A percentile compares a stretch with the other conserved stretches of the same genome.
Conservation (phyloP, 2,797 vertebrate genomes). For the Cryptoblepharus egeriae region DNA sequence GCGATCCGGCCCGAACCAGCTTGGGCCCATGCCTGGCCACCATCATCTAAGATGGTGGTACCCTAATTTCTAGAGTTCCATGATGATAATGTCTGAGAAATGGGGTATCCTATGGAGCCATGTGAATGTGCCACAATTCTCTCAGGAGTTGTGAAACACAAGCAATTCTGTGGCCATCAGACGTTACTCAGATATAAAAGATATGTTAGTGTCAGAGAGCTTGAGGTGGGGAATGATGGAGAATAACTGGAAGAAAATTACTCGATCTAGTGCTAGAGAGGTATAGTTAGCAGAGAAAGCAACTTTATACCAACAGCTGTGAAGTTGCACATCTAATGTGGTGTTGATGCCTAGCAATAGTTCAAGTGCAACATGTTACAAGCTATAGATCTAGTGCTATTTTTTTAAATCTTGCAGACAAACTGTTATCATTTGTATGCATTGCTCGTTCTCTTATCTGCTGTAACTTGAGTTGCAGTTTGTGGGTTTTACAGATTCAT, state of each 20-base stretch:
- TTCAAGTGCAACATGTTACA: conserved; percentile 30
- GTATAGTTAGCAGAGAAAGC: conserved; percentile 6
- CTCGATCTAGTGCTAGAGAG: not conserved
- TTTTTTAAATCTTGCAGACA: conserved; percentile 31
- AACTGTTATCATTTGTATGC: conserved; percentile 42
- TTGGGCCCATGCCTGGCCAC: too few relatives aligned
- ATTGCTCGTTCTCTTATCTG: conserved; percentile 47
- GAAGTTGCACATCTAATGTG: conserved; percentile 36
- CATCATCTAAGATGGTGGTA: too few relatives aligned
- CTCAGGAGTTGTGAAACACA: too few relatives aligned
- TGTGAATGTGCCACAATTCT: too few relatives aligned
- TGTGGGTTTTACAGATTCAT: conserved; percentile 48
- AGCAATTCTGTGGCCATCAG: too few relatives aligned
- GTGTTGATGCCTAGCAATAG: not conserved
- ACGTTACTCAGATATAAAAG: too few relatives aligned
- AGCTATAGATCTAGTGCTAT: conserved; percentile 41
- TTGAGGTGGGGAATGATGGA: not conserved
- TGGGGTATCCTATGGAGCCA: too few relatives aligned
- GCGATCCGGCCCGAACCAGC: too few relatives aligned
- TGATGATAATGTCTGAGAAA: too few relatives aligned
- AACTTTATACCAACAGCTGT: conserved; percentile 32
- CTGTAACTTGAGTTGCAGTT: conserved; percentile 41
- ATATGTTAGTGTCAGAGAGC: not conserved
- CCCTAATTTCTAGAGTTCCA: too few relatives aligned
- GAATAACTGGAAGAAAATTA: conserved; percentile 3